A percentile compares a stretch with the other conserved stretches of the same genome.
Conservation (phyloP, 2,797 vertebrate genomes). For the Tauraco hartlaubi region DNA sequence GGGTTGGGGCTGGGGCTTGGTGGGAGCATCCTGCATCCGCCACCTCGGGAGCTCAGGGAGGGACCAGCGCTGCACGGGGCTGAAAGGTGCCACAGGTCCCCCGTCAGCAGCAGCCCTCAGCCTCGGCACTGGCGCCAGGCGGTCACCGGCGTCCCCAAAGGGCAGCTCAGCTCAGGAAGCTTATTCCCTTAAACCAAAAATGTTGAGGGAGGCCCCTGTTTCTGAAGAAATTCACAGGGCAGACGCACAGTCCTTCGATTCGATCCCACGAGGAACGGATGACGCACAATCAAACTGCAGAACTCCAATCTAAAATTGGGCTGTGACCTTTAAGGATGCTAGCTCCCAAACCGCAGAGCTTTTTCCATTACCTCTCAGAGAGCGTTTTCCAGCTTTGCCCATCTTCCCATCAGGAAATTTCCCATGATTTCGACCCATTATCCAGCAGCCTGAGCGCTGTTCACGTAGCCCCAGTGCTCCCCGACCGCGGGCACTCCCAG, state of each 20-base stretch:
- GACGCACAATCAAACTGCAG: background rate
- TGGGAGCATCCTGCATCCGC: background rate
- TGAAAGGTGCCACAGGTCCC: no score
- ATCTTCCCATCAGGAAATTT: background rate
- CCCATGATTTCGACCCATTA: rapidly evolving
- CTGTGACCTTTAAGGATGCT: background rate
- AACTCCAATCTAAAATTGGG: background rate
- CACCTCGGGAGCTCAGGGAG: rapidly evolving
- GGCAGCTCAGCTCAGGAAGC: background rate
- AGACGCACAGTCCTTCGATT: background rate
- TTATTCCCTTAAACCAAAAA: background rate
- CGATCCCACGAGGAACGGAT: background rate
- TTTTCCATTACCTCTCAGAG: background rate
- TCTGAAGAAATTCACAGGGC: background rate
- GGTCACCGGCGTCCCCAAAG: background rate
- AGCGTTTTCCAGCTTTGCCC: background rate
- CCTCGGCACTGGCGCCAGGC: background rate
- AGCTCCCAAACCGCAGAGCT: background rate
- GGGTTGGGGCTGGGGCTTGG: background rate
- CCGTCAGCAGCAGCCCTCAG: background rate
- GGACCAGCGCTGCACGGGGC: rapidly evolving
- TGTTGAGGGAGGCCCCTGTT: background rate
- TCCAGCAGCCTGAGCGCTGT: background rate
- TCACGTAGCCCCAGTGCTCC: rapidly evolving
- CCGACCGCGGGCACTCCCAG: rapidly evolving